A percentile compares a stretch with the other conserved stretches of the same genome.
Conservation (phyloP, 2,888 invertebrate genomes). For the Cosmia trapezina region DNA sequence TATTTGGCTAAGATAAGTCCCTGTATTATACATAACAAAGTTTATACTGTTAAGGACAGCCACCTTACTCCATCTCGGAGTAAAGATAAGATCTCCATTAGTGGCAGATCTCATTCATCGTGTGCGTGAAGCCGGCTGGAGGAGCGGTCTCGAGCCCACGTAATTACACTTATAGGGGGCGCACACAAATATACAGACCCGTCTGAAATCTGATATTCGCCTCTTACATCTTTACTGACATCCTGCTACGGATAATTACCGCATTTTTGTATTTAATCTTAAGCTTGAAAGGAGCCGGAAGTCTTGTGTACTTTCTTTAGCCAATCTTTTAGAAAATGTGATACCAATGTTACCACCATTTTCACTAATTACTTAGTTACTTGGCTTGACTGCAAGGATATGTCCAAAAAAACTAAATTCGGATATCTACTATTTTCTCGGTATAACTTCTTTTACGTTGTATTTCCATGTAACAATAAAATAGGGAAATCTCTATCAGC, state of each 20-base stretch:
- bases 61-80: constrained; percentile 84
- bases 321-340: constrained; percentile 50
- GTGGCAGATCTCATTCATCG: constrained; percentile 86
- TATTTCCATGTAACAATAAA: constrained; percentile 64
- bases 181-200: constrained; percentile 72
- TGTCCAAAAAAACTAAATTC: constrained; percentile 25
- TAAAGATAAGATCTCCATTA: constrained; percentile 88
- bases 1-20: constrained; percentile 85
- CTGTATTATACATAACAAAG: constrained; percentile 84
- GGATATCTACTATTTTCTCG: constrained; percentile 25
- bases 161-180: constrained; percentile 82
- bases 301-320: constrained; percentile 47
- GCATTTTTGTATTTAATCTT: constrained; percentile 64
- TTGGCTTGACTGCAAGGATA: constrained; percentile 39
- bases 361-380: constrained; percentile 57
- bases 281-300: constrained; percentile 55
- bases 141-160: constrained; percentile 73
- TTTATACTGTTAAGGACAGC: constrained; percentile 84
- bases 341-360: constrained; percentile 45
- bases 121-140: constrained; percentile 79
- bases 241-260: constrained; percentile 62
- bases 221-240: constrained; percentile 69
- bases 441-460: constrained; percentile 50
- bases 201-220: constrained; percentile 75
- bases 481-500: constrained; percentile 66